Evolutionary conservation across 2,888 invertebrate genomes (phyloP).

Genomic region (Epinotia nisella): DNA sequence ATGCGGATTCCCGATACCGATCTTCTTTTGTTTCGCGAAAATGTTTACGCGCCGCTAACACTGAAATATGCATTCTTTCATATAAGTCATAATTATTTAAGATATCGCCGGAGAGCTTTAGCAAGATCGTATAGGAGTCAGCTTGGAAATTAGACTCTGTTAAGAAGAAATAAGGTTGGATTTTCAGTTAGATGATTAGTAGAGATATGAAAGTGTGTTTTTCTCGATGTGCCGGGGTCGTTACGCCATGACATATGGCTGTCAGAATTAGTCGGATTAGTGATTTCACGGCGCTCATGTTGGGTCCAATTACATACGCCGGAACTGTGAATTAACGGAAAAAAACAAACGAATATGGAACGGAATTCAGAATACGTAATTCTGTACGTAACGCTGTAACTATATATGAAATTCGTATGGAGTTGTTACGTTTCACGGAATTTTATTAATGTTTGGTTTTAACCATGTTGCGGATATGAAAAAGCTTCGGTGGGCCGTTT

Average conservation of each 20-base stretch:
- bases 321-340: slow-evolving; percentile 72
- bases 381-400: slow-evolving; percentile 17
- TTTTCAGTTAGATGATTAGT: slow-evolving; percentile 37
- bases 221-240: slow-evolving; percentile 61
- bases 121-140: neutral
- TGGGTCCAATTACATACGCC: slow-evolving; percentile 79
- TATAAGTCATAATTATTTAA: slow-evolving; percentile 42
- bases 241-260: slow-evolving; percentile 83
- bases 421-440: slow-evolving; percentile 11
- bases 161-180: neutral
- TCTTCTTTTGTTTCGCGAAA: slow-evolving; percentile 32
- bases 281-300: slow-evolving; percentile 80
- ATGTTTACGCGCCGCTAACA: slow-evolving; percentile 30
- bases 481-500: slow-evolving; percentile 49
- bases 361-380: slow-evolving; percentile 59
- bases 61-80: slow-evolving; percentile 30
- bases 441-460: slow-evolving; percentile 61
- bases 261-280: slow-evolving; percentile 84
- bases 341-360: slow-evolving; percentile 76
- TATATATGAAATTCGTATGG: neutral
- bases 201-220: slow-evolving; percentile 48
- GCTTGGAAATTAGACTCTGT: slow-evolving; percentile 11
- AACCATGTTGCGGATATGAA: slow-evolving; percentile 59
- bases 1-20: slow-evolving; percentile 27
- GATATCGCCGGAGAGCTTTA: slow-evolving; percentile 3